Evolutionary conservation across 2,113 vertebrate genomes (phyloP).

Genomic region (Pionites leucogaster): DNA sequence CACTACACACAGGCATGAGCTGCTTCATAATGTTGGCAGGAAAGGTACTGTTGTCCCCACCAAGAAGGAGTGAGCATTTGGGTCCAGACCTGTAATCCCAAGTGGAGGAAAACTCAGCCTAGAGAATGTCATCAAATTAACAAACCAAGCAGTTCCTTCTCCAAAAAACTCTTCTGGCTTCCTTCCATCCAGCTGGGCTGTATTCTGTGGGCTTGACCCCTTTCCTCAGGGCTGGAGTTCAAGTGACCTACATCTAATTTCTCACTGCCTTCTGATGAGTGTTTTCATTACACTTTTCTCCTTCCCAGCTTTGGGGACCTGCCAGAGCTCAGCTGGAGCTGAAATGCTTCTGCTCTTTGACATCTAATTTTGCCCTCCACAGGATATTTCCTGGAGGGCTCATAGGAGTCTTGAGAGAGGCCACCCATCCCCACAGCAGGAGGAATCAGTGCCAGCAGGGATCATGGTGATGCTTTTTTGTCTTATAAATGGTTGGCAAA

Average conservation of each 20-base stretch:
- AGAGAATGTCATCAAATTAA: constrained; percentile 37
- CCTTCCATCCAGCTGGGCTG: constrained; percentile 36
- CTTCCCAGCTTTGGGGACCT: not conserved
- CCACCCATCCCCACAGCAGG: accelerated
- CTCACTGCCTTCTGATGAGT: constrained; percentile 15
- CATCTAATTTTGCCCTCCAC: not conserved
- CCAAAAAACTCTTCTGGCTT: constrained; percentile 40
- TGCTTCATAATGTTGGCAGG: not conserved
- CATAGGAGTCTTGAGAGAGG: not conserved
- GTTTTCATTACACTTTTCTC: constrained; percentile 15
- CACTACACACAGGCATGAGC: not conserved
- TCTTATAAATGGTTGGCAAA: not conserved
- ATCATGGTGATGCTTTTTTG: not conserved
- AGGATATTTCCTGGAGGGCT: constrained; percentile 15
- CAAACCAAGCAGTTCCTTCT: constrained; percentile 8
- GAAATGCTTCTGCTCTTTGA: constrained; percentile 34
- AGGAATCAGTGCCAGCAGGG: not conserved
- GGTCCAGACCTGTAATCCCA: not conserved
- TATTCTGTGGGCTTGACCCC: constrained; percentile 17
- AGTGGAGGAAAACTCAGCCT: not conserved
- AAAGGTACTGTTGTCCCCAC: not conserved
- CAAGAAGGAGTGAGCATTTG: accelerated
- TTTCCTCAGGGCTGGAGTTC: constrained; percentile 23
- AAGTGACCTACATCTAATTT: constrained; percentile 42
- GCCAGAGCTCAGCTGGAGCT: constrained; percentile 6